Evolutionary conservation across 2,113 vertebrate species (phyloP).

Genomic region (Poeciliopsis prolifica): DNA sequence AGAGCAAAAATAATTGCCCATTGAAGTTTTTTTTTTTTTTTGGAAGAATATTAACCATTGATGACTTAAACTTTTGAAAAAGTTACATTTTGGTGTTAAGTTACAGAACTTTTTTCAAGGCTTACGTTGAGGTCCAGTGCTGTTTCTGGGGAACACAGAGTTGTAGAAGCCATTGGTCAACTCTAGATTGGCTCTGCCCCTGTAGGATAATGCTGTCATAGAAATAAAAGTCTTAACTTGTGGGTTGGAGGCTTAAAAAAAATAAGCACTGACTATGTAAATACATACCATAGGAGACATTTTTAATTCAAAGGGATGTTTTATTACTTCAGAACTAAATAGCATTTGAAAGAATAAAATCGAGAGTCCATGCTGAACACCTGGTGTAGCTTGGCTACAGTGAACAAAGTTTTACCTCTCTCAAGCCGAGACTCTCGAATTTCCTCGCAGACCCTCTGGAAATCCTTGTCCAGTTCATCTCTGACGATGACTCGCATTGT

Average conservation of each 20-base stretch:
- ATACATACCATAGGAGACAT: background rate
- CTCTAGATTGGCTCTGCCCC: too few relatives aligned
- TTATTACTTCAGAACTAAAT: background rate
- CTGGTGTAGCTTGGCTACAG: background rate
- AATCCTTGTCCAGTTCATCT: slow-evolving; percentile 88
- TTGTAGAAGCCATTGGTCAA: background rate
- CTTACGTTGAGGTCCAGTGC: slow-evolving; percentile 7
- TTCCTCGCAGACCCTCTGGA: slow-evolving; percentile 86
- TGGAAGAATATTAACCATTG: too few relatives aligned
- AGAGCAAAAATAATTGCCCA: too few relatives aligned
- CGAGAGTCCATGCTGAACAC: background rate
- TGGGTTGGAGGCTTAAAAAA: fast-evolving
- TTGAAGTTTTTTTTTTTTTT: too few relatives aligned
- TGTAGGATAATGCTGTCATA: slow-evolving; percentile 3
- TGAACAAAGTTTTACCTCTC: slow-evolving; percentile 79
- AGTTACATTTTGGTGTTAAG: too few relatives aligned
- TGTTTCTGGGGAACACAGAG: background rate
- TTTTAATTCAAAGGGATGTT: background rate
- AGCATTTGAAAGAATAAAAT: background rate
- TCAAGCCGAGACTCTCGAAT: slow-evolving; percentile 84
- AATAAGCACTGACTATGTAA: background rate
- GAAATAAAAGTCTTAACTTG: slow-evolving; percentile 3
- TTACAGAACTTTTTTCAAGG: background rate
- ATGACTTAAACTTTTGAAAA: too few relatives aligned
- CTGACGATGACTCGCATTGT: slow-evolving; percentile 86